A percentile compares a stretch with the other conserved stretches of the same genome.
Evolutionary conservation across 2,888 invertebrate genomes (phyloP).

Genomic region (Scaptomyza parva): DNA sequence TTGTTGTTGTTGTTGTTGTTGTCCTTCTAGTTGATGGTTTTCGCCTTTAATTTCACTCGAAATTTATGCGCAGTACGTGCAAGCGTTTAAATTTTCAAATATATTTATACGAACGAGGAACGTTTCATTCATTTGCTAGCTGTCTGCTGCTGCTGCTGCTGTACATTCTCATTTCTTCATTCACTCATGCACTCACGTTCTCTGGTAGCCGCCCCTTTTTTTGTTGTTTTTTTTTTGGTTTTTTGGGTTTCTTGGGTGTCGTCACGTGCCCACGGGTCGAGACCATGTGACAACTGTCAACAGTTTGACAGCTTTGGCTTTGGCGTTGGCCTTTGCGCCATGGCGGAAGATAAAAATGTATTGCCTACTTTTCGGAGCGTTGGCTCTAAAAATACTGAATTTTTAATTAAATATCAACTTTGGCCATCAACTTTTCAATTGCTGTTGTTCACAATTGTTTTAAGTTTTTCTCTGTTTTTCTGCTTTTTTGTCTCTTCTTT

Average conservation of each 20-base stretch:
- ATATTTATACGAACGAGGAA: conserved; percentile 35
- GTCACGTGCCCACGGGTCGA: conserved; percentile 71
- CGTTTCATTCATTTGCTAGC: conserved; percentile 61
- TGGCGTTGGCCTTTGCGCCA: conserved; percentile 53
- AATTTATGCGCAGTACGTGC: conserved; percentile 79
- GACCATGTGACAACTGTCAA: conserved; percentile 81
- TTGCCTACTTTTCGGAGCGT: conserved; percentile 62
- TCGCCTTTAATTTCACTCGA: conserved; percentile 70
- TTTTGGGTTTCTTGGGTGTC: conserved; percentile 8
- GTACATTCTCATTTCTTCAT: conserved; percentile 20
- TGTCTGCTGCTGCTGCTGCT: no score
- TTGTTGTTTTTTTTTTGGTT: background rate
- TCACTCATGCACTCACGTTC: conserved; percentile 62
- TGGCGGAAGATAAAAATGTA: conserved; percentile 55
- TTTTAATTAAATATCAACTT: conserved; percentile 79
- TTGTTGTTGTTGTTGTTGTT: background rate
- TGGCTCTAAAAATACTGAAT: conserved; percentile 61
- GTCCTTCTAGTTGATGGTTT: conserved; percentile 8
- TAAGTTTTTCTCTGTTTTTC: conserved; percentile 23
- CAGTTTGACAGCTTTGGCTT: conserved; percentile 69
- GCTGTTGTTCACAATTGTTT: conserved; percentile 51
- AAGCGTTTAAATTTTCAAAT: conserved; percentile 74
- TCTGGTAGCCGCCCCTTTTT: conserved; percentile 24
- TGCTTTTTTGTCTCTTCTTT: background rate
- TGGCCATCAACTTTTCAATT: conserved; percentile 60